A percentile compares a stretch with the other conserved stretches of the same genome.
Conservation (phyloP, 2,113 vertebrate genomes). For the Pan troglodytes region DNA sequence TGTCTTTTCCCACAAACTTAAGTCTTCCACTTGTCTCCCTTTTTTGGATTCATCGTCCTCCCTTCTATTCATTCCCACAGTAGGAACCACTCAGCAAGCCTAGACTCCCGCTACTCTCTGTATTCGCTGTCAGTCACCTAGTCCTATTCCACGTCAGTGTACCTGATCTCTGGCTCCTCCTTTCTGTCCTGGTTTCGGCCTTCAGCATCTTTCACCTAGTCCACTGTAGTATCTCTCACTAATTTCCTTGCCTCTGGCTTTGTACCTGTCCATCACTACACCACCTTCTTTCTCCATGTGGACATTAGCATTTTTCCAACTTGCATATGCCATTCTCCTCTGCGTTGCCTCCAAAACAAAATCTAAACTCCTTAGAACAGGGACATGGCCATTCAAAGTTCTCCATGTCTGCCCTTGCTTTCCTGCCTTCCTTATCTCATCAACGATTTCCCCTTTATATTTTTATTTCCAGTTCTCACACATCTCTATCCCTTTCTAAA, state of each 20-base stretch:
- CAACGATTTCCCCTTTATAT: background rate
- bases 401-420: background rate
- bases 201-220: background rate
- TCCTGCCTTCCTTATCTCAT: background rate
- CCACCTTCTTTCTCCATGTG: background rate
- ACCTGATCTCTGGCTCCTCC: background rate
- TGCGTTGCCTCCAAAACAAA: background rate
- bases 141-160: background rate
- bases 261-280: background rate
- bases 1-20: background rate
- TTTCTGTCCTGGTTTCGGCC: background rate
- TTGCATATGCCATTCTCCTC: background rate
- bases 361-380: background rate
- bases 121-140: background rate
- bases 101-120: background rate
- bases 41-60: background rate
- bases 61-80: background rate
- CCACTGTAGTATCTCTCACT: background rate
- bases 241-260: background rate
- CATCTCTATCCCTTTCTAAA: background rate
- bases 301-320: background rate
- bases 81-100: background rate
- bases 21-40: background rate
- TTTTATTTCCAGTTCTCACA: background rate
- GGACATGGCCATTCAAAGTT: background rate